These are phyloP conservation scores for Allophyes oxyacanthae DNA, from an alignment of 2,888 invertebrate species.

Conservation along the genomic window DNA sequence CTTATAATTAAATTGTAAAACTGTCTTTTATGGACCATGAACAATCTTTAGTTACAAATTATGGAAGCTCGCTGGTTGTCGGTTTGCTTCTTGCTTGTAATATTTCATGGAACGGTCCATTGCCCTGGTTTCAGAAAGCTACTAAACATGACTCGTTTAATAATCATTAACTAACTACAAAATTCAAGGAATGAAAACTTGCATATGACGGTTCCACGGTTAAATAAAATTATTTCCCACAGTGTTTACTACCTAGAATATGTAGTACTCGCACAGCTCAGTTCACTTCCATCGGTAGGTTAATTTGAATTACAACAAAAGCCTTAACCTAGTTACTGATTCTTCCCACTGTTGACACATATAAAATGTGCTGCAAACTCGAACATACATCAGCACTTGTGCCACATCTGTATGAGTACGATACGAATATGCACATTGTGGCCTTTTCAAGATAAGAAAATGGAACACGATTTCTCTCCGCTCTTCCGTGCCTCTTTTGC, in stretches of 20 bases:
- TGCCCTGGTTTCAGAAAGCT: slow-evolving; percentile 3
- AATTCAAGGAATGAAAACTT: too few species aligned
- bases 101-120: slow-evolving; percentile 18
- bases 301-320: slow-evolving; percentile 25
- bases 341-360: slow-evolving; percentile 27
- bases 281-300: background rate
- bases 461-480: slow-evolving; percentile 54
- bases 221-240: background rate
- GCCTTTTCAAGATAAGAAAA: slow-evolving; percentile 58
- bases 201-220: too few species aligned
- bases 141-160: background rate
- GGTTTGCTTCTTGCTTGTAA: slow-evolving; percentile 13
- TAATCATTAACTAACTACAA: background rate
- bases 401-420: slow-evolving; percentile 29
- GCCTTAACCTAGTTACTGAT: slow-evolving; percentile 32
- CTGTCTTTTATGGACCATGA: slow-evolving; percentile 55
- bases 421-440: slow-evolving; percentile 54
- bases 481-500: slow-evolving; percentile 51
- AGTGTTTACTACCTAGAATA: background rate
- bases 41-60: slow-evolving; percentile 47
- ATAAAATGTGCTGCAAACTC: slow-evolving; percentile 47
- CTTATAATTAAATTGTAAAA: slow-evolving; percentile 65
- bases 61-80: slow-evolving; percentile 13
- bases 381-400: slow-evolving; percentile 45
- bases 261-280: background rate